Evolutionary conservation across 1,140 invertebrate genomes (phyloP).

Genomic region (Rhizoglyphus robini): DNA sequence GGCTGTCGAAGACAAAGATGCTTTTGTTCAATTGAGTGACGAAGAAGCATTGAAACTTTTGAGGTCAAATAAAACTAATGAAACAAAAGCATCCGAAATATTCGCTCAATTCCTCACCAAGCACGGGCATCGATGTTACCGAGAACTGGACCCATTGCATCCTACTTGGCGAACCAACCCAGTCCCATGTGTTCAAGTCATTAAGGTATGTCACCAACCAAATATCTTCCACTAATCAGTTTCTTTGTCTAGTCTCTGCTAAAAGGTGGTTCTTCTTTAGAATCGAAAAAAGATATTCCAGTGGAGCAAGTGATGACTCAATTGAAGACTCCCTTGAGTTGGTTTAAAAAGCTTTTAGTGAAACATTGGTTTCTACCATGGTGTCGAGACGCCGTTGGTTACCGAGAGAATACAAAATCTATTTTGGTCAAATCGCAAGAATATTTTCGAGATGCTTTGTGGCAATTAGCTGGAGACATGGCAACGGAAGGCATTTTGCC

Average conservation of each 20-base stretch:
- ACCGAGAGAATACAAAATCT: constrained; percentile 25
- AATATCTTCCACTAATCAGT: constrained; percentile 32
- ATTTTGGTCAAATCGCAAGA: constrained; percentile 37
- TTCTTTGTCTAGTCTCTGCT: constrained; percentile 1
- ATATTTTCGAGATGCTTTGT: constrained; percentile 45
- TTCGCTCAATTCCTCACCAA: constrained; percentile 48
- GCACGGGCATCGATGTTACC: constrained; percentile 56
- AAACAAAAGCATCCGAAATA: not conserved
- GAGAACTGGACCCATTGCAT: constrained; percentile 54
- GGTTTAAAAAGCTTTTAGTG: constrained; percentile 24
- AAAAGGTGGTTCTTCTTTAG: not conserved
- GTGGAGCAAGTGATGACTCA: constrained; percentile 18
- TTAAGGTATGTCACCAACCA: too few relatives aligned
- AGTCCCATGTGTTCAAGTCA: constrained; percentile 45
- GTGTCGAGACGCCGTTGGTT: constrained; percentile 44
- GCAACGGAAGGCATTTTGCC: constrained; percentile 48
- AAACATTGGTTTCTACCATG: constrained; percentile 42
- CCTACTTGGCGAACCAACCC: constrained; percentile 52
- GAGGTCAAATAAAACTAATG: not conserved
- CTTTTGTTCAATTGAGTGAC: not conserved
- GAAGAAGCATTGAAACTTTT: constrained; percentile 10
- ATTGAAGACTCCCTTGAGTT: constrained; percentile 10
- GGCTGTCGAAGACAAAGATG: not conserved
- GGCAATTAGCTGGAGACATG: constrained; percentile 44
- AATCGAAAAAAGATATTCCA: constrained; percentile 1